Conservation (phyloP, 2,797 vertebrate species). For the Lates japonicus region DNA sequence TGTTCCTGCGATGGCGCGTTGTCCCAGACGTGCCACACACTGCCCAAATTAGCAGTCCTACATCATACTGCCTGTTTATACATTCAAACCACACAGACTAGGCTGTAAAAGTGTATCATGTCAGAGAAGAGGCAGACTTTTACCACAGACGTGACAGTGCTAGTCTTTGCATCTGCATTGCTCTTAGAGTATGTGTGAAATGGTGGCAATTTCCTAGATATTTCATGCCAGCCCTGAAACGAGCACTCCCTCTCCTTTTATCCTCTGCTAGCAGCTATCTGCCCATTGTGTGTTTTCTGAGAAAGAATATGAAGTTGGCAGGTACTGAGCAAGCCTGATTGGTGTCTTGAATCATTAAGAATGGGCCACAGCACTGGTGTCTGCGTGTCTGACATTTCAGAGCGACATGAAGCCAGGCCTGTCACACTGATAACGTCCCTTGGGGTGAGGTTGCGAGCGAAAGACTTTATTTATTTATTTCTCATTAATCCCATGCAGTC, state of each 20-base stretch:
- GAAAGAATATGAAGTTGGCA: conserved; percentile 57
- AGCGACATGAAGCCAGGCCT: conserved; percentile 55
- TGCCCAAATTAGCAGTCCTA: conserved; percentile 53
- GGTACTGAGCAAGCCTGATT: conserved; percentile 58
- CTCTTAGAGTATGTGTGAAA: conserved; percentile 41
- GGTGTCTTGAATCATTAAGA: conserved; percentile 71
- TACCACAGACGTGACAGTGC: conserved; percentile 39
- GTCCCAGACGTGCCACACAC: conserved; percentile 42
- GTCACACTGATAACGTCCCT: conserved; percentile 73
- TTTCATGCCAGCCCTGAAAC: conserved; percentile 53
- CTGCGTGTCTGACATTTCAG: conserved; percentile 75
- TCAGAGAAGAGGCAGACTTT: conserved; percentile 33
- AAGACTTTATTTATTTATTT: conserved; percentile 72
- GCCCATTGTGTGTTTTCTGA: conserved; percentile 44
- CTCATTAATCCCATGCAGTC: conserved; percentile 66
- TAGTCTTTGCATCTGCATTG: conserved; percentile 32
- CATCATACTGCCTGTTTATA: conserved; percentile 48
- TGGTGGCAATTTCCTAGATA: conserved; percentile 52
- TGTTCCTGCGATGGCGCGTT: conserved; percentile 10
- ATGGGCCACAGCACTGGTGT: conserved; percentile 57
- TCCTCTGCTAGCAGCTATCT: conserved; percentile 31
- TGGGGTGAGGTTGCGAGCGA: conserved; percentile 51
- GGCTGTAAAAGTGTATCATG: conserved; percentile 49
- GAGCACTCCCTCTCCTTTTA: conserved; percentile 34
- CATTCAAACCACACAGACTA: conserved; percentile 45